phyloP scores from a whole-genome alignment of 2,797 vertebrate species.

The Platyrinchus mystaceus region DNA sequence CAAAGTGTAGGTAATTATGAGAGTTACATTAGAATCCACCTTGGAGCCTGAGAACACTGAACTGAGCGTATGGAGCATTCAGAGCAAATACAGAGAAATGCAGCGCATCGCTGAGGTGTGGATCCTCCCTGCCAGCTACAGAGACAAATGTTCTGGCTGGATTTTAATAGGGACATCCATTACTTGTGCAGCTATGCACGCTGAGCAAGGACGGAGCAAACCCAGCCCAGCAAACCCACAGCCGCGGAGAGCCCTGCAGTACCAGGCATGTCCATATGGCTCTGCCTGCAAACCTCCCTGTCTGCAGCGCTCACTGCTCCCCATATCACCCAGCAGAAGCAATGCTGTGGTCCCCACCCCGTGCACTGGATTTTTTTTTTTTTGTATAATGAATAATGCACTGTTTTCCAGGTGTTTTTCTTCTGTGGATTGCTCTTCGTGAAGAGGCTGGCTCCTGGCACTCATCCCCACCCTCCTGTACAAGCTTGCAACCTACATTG shows the following conservation, averaged over 20 bases:
- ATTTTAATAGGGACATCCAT: not conserved
- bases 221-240: not conserved
- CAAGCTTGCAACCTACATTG: not conserved
- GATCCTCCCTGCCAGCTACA: not conserved
- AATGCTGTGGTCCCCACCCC: accelerated
- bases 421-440: not conserved
- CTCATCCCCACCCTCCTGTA: not conserved
- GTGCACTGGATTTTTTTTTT: not conserved
- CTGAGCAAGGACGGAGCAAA: not conserved
- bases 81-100: not conserved
- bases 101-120: accelerated
- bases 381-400: accelerated
- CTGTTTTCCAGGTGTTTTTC: not conserved
- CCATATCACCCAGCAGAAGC: accelerated
- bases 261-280: not conserved
- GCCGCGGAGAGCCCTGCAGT: not conserved
- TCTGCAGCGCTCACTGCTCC: accelerated
- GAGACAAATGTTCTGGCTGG: not conserved
- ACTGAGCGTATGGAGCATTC: accelerated
- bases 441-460: not conserved
- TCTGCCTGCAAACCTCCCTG: not conserved
- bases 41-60: not conserved
- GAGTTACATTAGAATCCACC: not conserved
- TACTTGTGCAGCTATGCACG: not conserved
- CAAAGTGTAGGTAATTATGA: not conserved